Conservation (phyloP, 2,113 vertebrate species). For the Silurus meridionalis region DNA sequence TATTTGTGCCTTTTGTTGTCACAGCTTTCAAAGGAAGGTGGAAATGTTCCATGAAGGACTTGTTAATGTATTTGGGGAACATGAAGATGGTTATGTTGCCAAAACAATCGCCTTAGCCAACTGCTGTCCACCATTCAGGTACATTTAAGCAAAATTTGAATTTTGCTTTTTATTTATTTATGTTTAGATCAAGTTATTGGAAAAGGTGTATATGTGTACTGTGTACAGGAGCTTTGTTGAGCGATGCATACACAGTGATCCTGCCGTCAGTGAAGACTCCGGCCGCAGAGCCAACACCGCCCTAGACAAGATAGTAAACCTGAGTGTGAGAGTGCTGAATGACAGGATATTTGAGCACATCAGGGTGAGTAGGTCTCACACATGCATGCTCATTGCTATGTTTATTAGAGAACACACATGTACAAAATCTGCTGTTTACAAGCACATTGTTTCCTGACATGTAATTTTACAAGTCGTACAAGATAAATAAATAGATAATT, state of each 20-base stretch:
- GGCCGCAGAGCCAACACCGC: constrained; percentile 68
- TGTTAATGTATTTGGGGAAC: constrained; percentile 61
- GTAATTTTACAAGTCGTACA: not conserved
- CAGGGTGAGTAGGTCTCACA: constrained; percentile 70
- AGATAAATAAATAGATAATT: not conserved
- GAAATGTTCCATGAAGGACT: constrained; percentile 83
- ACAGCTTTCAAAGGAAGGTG: constrained; percentile 85
- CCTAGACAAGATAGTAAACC: constrained; percentile 78
- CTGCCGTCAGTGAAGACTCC: constrained; percentile 73
- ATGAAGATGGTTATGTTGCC: constrained; percentile 70
- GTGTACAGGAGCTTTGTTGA: constrained; percentile 73
- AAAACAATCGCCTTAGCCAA: constrained; percentile 84
- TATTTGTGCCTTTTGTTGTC: not conserved
- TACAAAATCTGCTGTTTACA: not conserved
- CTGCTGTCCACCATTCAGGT: constrained; percentile 85
- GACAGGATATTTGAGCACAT: constrained; percentile 80
- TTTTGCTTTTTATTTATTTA: constrained; percentile 16
- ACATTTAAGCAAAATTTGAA: not conserved
- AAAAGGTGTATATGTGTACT: constrained; percentile 39
- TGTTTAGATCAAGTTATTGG: constrained; percentile 17
- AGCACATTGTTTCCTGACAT: not conserved
- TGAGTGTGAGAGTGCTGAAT: constrained; percentile 77
- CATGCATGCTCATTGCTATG: constrained; percentile 1
- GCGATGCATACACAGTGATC: constrained; percentile 75
- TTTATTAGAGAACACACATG: not conserved